A percentile compares a stretch with the other conserved stretches of the same genome.
phyloP scores from a whole-genome alignment of 2,113 vertebrate species.

The Muscicapa adusta region DNA sequence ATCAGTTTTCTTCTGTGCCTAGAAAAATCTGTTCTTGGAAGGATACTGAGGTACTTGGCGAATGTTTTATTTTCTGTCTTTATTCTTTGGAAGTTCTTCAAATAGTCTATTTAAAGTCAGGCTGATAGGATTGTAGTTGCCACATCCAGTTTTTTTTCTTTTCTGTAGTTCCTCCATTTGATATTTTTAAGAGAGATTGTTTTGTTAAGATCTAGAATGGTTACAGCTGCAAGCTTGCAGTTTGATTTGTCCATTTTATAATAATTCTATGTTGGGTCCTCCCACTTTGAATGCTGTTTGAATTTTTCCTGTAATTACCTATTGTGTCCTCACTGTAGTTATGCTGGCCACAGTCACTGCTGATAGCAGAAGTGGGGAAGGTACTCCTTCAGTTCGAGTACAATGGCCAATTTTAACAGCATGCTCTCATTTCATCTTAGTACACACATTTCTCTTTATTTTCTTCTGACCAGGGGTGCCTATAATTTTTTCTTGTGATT shows the following conservation, averaged over 20 bases:
- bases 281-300: background rate
- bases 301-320: background rate
- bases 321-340: background rate
- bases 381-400: background rate
- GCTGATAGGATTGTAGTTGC: background rate
- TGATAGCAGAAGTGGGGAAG: background rate
- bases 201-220: background rate
- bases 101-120: background rate
- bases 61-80: background rate
- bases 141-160: background rate
- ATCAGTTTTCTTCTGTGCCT: background rate
- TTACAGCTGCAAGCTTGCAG: background rate
- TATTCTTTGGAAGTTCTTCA: background rate
- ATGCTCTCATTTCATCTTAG: background rate
- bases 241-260: background rate
- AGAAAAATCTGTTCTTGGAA: background rate
- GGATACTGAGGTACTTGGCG: background rate
- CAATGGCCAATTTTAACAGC: background rate
- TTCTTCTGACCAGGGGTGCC: background rate
- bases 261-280: background rate
- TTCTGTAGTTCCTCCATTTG: background rate
- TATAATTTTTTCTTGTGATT: background rate
- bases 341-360: fast-evolving
- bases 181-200: background rate
- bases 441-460: background rate